phyloP scores from a whole-genome alignment of 1,140 invertebrate genomes.

The Eulimnadia texana region DNA sequence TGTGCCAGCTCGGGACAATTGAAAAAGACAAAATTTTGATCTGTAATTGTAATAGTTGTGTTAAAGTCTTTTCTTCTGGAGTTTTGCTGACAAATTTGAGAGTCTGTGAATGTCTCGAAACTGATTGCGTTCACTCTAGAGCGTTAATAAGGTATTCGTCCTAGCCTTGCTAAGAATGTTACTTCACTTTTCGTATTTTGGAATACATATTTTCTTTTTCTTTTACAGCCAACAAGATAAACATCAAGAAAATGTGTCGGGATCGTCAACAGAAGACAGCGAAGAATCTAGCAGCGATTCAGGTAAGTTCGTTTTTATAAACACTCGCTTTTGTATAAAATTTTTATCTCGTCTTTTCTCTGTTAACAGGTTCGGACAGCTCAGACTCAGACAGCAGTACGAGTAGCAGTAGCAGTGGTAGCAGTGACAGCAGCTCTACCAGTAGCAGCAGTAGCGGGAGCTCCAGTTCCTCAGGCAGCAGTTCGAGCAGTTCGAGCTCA shows the following conservation, averaged over 20 bases:
- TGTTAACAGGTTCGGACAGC: not conserved
- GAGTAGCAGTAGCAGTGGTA: not conserved
- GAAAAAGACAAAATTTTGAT: not conserved
- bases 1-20: not conserved
- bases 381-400: constrained; percentile 10
- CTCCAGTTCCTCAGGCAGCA: constrained; percentile 1
- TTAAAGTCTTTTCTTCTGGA: not conserved
- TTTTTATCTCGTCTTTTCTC: not conserved
- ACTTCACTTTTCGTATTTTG: not conserved
- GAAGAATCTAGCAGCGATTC: constrained; percentile 10
- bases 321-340: not conserved
- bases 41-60: not conserved
- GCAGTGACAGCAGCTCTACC: too few relatives aligned
- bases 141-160: not conserved
- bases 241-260: not conserved
- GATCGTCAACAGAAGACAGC: constrained; percentile 6
- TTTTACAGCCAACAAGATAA: not conserved
- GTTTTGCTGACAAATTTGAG: not conserved
- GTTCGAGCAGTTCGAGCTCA: not conserved
- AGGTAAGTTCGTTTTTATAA: not conserved
- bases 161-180: not conserved
- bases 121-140: not conserved
- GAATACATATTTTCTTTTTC: not conserved
- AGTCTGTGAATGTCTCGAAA: not conserved
- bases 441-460: not conserved